Conservation (phyloP, 1,140 invertebrate genomes). For the Globodera rostochiensis region DNA sequence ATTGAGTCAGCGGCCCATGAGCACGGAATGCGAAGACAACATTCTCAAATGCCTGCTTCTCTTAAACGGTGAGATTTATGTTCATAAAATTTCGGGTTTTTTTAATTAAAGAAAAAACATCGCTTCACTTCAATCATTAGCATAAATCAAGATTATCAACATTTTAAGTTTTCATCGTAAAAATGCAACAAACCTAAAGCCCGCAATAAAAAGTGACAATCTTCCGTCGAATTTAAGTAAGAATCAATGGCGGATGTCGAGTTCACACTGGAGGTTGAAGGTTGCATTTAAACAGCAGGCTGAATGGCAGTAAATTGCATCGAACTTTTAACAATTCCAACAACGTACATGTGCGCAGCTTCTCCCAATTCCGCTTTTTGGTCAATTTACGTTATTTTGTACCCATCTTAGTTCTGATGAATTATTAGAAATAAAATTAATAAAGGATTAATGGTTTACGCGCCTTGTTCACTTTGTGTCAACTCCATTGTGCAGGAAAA, state of each 20-base stretch:
- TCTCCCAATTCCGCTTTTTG: neutral
- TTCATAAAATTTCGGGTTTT: no score
- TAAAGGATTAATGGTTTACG: no score
- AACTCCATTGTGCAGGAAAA: no score
- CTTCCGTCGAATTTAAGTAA: constrained; percentile 23
- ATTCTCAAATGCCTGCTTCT: constrained; percentile 48
- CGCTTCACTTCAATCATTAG: no score
- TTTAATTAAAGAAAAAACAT: no score
- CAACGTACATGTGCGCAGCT: neutral
- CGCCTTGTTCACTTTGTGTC: no score
- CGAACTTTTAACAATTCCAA: neutral
- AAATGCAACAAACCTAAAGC: constrained; percentile 32
- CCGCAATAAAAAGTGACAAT: constrained; percentile 33
- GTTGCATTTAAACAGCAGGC: neutral
- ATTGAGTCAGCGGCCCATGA: constrained; percentile 55
- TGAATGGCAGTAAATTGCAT: neutral
- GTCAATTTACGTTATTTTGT: neutral
- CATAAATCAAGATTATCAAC: neutral
- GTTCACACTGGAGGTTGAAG: neutral
- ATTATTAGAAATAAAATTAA: no score
- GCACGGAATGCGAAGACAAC: constrained; percentile 55
- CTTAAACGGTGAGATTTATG: constrained; percentile 30
- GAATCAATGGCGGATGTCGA: constrained; percentile 6
- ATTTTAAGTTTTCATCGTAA: neutral
- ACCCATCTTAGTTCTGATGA: no score